These are phyloP conservation scores for Drosophila nannoptera DNA, from an alignment of 1,140 invertebrate species.

Conservation along the genomic window DNA sequence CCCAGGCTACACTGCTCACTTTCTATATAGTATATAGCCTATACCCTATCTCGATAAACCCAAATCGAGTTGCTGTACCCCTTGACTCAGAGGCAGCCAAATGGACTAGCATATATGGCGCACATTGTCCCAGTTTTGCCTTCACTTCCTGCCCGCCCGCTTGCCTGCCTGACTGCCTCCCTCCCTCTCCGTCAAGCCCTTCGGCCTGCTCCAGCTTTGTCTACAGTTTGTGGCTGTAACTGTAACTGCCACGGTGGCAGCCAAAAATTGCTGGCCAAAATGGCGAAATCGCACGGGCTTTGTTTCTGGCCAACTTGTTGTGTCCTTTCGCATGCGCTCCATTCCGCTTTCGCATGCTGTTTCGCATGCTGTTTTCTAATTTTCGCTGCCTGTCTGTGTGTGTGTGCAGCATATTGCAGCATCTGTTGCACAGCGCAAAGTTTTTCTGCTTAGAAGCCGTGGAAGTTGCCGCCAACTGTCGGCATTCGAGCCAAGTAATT, in stretches of 20 bases:
- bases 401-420: conserved; percentile 57
- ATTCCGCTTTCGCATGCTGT: conserved; percentile 15
- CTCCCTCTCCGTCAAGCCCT: background rate
- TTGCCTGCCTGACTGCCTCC: background rate
- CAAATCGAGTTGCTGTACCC: background rate
- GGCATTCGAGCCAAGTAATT: conserved; percentile 30
- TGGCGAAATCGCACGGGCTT: conserved; percentile 53
- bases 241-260: conserved; percentile 32
- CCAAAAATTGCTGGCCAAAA: conserved; percentile 46
- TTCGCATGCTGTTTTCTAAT: conserved; percentile 58
- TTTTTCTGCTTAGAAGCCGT: conserved; percentile 36
- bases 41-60: background rate
- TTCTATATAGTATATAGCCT: background rate
- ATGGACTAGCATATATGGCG: conserved; percentile 56
- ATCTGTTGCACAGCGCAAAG: conserved; percentile 63
- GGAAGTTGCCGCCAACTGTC: conserved; percentile 16
- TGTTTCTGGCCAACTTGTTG: conserved; percentile 39
- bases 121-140: conserved; percentile 53
- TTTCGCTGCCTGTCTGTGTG: conserved; percentile 28
- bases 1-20: background rate
- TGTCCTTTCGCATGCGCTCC: conserved; percentile 8
- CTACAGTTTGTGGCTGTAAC: conserved; percentile 29
- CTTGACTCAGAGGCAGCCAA: background rate
- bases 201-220: background rate
- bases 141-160: conserved; percentile 1